Conservation (phyloP, 1,140 invertebrate species). For the Dendrolimus kikuchii region DNA sequence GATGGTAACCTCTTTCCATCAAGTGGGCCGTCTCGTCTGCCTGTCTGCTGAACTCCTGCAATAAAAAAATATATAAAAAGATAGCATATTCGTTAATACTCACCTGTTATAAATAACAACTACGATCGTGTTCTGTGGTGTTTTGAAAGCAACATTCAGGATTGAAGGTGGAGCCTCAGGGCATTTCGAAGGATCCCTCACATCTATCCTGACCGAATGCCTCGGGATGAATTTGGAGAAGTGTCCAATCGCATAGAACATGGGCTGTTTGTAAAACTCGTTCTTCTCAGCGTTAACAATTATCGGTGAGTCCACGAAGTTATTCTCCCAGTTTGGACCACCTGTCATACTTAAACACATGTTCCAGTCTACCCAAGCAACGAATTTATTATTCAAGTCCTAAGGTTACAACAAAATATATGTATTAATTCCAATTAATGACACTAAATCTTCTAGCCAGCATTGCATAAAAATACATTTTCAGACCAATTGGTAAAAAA, state of each 20-base stretch:
- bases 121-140: constrained; percentile 32
- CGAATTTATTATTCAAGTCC: constrained; percentile 80
- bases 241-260: constrained; percentile 90
- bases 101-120: constrained; percentile 40
- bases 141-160: constrained; percentile 32
- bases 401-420: constrained; percentile 40
- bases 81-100: constrained; percentile 10
- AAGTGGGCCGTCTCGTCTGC: no score
- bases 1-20: no score
- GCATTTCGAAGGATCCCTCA: constrained; percentile 12
- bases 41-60: no score
- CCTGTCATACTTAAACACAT: constrained; percentile 81
- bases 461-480: no score
- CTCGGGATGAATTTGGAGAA: constrained; percentile 86
- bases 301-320: constrained; percentile 84
- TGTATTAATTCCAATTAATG: background rate
- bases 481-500: no score
- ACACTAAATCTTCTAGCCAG: no score
- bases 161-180: constrained; percentile 1
- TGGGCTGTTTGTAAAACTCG: constrained; percentile 91
- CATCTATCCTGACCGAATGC: constrained; percentile 72
- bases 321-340: constrained; percentile 85
- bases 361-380: constrained; percentile 93
- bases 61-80: background rate
- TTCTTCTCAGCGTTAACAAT: constrained; percentile 76